Evolutionary conservation across 2,797 vertebrate species (phyloP), one percentile per base, ranked within the genome.

Genomic region (Morus bassanus): DNA sequence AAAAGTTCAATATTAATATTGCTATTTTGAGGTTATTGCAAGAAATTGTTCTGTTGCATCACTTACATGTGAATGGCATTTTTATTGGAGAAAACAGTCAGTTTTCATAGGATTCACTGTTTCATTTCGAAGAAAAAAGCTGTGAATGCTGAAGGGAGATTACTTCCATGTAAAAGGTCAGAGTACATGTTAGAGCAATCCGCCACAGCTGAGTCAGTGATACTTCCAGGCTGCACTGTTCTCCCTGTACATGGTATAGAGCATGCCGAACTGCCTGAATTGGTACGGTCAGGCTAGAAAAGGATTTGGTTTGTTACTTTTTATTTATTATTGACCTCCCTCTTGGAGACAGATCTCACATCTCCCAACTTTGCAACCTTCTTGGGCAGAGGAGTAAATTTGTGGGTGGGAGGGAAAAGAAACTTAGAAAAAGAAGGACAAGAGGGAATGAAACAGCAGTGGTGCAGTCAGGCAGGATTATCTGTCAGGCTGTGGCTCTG

Each of bases 51-150:
- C 63, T 68, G 53, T 76, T 94, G 65, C 46, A 41, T 76, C 67
- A 79, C 54, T 33, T 72, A 54, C 57, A 69, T 8, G 14, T 18
- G 59, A 86, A 73, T 21, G 18, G 23, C 39, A 87, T 46, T 73
- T 92, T 46, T 73, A 35, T n/a, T 68, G 73, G 67, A 79, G 33
- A 73, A 73, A 89, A 68, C 5, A 82, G 43, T 35, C 39, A 33
- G 27, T 85, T 75, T 89, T 70, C 81, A 75, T 12, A 16, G 18
- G 63, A 74, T 75, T 87, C 63, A 45, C 48, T 39, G 74, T 70
- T 97, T 89, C 45, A 27, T 91, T 90, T 93, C 64, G 87, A 90
- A 93, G 77, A 77, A 95, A 70, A n/a, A 91, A 87, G 68, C 56
- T 56, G 59, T 61, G 88, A 93, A 92, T 35, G 72, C 84, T 60